phyloP scores from a whole-genome alignment of 2,888 invertebrate species.

The Drosophila phalerata region DNA sequence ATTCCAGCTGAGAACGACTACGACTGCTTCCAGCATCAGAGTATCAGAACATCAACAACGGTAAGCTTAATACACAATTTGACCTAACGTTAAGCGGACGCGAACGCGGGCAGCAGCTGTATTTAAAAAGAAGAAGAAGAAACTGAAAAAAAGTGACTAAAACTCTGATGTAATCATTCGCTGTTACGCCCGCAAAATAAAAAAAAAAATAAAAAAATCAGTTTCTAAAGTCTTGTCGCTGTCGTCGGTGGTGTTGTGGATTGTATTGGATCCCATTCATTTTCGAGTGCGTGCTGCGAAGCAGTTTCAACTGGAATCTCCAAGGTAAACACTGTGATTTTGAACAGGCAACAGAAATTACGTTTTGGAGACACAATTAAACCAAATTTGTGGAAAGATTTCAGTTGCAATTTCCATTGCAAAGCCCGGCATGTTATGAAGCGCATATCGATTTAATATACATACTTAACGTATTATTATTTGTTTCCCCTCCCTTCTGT shows the following conservation, averaged over 20 bases:
- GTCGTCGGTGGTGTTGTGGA: conserved; percentile 1
- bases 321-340: conserved; percentile 36
- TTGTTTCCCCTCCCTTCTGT: conserved; percentile 8
- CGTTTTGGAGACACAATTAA: conserved; percentile 23
- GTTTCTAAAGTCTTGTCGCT: conserved; percentile 5
- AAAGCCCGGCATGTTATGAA: conserved; percentile 26
- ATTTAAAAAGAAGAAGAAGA: conserved; percentile 13
- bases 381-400: not conserved
- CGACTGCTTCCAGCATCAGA: conserved; percentile 40
- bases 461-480: conserved; percentile 57
- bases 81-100: conserved; percentile 44
- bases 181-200: conserved; percentile 60
- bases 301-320: conserved; percentile 24
- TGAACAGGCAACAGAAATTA: not conserved
- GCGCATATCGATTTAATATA: conserved; percentile 33
- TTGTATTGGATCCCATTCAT: conserved; percentile 1
- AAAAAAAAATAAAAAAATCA: conserved; percentile 38
- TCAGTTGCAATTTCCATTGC: not conserved
- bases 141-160: conserved; percentile 59
- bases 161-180: conserved; percentile 79
- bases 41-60: conserved; percentile 43
- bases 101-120: conserved; percentile 1
- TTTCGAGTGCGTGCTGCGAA: conserved; percentile 22
- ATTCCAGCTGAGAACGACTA: conserved; percentile 26
- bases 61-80: conserved; percentile 67